Base-by-base conservation (phyloP, 1,140 invertebrate genomes). In the Oedothorax gibbosus region DNA sequence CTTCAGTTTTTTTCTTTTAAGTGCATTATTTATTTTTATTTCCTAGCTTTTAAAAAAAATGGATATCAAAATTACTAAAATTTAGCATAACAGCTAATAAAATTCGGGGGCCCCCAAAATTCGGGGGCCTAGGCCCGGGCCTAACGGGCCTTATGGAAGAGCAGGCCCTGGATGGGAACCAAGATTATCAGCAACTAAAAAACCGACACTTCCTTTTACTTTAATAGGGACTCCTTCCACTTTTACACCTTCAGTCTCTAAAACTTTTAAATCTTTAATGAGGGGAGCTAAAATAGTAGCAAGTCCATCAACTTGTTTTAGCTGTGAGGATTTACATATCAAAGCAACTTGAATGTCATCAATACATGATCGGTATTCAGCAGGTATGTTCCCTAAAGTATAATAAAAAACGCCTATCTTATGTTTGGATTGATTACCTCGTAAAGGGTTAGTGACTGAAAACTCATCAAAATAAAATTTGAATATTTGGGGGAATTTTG, bases 391-490 rank as follows among this genome's bases (percentile, higher is more conserved):
- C 4, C 71, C 71, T 12, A 73, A 35, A 15, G 71, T 73, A 20
- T 50, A 51, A 73, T 73, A 73, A 51, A 73, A 73, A 4, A 35
- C 71, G 11, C 35, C 71, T 2, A 73, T 18, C 50, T 73, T 73
- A 51, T 73, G 51, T 51, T 73, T 73, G 12, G 71, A 73, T 73
- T 1, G 20, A 73, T 73, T 73, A 20, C 21, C 71, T 73, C 71
- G 35, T 14, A 73, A 51, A 51, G 71, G 71, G 50, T 73, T 73
- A 18, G 71, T n/a, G 15, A 54, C 11, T 15, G 14, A 14, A 73
- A 73, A 73, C 71, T 73, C 71, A 51, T 73, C 71, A 73, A 50
- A 73, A 73, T 15, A 73, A 50, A 53, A 73, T 73, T 73, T 73
- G 71, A 51, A 73, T 73, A 53, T 73, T 73, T 11, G 71, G 71